Conservation (phyloP, 2,113 vertebrate genomes). For the Typhlomys cinereus region DNA sequence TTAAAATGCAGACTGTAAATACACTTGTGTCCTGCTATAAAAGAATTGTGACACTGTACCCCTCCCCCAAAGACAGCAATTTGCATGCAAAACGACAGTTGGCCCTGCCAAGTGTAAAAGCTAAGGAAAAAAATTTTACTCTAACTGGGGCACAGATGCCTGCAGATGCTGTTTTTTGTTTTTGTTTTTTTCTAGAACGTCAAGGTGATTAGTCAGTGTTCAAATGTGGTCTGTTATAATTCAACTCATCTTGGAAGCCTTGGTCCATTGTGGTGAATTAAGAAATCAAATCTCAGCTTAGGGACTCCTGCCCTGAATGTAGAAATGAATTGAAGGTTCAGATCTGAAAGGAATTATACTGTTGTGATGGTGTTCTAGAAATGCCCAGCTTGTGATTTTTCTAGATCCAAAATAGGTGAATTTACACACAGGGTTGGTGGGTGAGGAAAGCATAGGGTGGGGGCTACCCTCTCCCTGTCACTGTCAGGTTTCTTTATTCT, state of each 20-base stretch:
- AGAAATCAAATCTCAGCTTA: neutral
- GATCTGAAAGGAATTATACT: neutral
- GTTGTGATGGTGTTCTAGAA: neutral
- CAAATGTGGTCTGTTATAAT: neutral
- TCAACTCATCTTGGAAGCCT: neutral
- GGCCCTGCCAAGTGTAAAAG: neutral
- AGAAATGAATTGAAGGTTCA: neutral
- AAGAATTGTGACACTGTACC: neutral
- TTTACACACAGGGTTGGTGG: neutral
- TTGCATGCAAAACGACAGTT: neutral
- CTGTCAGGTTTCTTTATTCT: neutral
- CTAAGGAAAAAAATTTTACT: neutral
- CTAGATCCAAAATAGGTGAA: neutral
- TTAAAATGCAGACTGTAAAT: neutral
- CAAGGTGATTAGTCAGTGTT: neutral
- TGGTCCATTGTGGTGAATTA: neutral
- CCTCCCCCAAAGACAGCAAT: neutral
- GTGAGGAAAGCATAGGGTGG: neutral
- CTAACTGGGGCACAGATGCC: neutral
- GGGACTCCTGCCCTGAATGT: neutral
- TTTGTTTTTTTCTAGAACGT: neutral
- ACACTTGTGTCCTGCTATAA: neutral
- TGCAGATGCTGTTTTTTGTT: neutral
- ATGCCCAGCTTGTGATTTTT: neutral
- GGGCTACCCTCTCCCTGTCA: neutral